Percentiles rank a stretch among this genome's conserved stretches.
Conservation (phyloP, 2,797 vertebrate genomes). For the Sebastolobus alascanus region DNA sequence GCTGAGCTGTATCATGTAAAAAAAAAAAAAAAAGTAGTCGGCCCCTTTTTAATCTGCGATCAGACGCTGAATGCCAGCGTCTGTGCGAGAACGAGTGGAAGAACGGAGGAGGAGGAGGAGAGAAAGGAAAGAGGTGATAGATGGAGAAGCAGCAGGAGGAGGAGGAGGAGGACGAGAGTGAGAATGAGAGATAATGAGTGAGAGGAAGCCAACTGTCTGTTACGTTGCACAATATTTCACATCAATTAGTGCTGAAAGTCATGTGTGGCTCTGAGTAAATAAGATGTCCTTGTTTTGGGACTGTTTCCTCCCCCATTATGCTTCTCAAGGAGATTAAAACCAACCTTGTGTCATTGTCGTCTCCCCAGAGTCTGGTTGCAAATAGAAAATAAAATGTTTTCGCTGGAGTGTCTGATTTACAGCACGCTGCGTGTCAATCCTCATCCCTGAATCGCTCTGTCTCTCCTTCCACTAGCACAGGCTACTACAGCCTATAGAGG, state of each 20-base stretch:
- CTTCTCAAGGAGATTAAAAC: slow-evolving; percentile 72
- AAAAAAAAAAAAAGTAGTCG: slow-evolving; percentile 23
- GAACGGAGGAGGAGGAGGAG: slow-evolving; percentile 48
- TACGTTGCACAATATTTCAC: slow-evolving; percentile 65
- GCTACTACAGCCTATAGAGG: slow-evolving; percentile 3
- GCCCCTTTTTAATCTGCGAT: slow-evolving; percentile 62
- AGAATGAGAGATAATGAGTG: slow-evolving; percentile 73
- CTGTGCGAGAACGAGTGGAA: slow-evolving; percentile 49
- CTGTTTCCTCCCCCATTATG: slow-evolving; percentile 45
- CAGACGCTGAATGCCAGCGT: slow-evolving; percentile 38
- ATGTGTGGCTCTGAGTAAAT: slow-evolving; percentile 67
- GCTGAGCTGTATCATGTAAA: slow-evolving; percentile 43
- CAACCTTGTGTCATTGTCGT: slow-evolving; percentile 49
- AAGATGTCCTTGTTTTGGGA: slow-evolving; percentile 70
- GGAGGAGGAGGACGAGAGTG: slow-evolving; percentile 47
- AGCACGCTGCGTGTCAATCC: slow-evolving; percentile 31
- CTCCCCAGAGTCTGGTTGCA: slow-evolving; percentile 59
- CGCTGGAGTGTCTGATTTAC: slow-evolving; percentile 50
- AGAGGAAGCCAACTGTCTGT: slow-evolving; percentile 66
- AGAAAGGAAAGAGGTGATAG: slow-evolving; percentile 65
- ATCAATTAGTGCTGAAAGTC: slow-evolving; percentile 75
- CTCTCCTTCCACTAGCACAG: slow-evolving; percentile 8
- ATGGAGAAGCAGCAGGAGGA: slow-evolving; percentile 50
- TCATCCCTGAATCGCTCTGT: slow-evolving; percentile 23
- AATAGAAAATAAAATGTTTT: slow-evolving; percentile 61